Evolutionary conservation across 2,888 invertebrate species (phyloP).

Genomic region (Lasioglossum leucozonium): DNA sequence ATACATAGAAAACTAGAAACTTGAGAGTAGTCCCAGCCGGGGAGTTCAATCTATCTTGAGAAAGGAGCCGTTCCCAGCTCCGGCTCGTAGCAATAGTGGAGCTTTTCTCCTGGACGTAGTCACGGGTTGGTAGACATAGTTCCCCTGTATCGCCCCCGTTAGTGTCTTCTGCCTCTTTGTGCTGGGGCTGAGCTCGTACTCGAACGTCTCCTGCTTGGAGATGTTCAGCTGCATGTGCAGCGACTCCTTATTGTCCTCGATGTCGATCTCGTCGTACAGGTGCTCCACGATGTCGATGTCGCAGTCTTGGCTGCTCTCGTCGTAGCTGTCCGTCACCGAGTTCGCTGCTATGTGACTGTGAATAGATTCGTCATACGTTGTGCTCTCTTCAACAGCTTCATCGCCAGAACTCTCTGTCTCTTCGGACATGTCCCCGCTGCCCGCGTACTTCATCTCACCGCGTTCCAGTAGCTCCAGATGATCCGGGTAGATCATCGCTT

Average conservation of each 20-base stretch:
- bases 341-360: slow-evolving; percentile 84
- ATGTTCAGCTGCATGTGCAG: slow-evolving; percentile 86
- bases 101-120: slow-evolving; percentile 81
- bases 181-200: slow-evolving; percentile 78
- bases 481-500: slow-evolving; percentile 97
- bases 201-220: slow-evolving; percentile 76
- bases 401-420: slow-evolving; percentile 88
- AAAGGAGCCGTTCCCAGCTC: slow-evolving; percentile 75
- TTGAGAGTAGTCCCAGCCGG: slow-evolving; percentile 17
- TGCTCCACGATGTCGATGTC: slow-evolving; percentile 87
- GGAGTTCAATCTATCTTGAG: slow-evolving; percentile 79
- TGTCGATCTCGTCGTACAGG: slow-evolving; percentile 90
- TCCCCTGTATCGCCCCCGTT: slow-evolving; percentile 78
- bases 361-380: slow-evolving; percentile 82
- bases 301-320: slow-evolving; percentile 83
- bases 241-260: slow-evolving; percentile 88
- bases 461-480: slow-evolving; percentile 93
- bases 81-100: slow-evolving; percentile 78
- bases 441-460: slow-evolving; percentile 94
- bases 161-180: slow-evolving; percentile 81
- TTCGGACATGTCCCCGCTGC: slow-evolving; percentile 88
- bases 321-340: slow-evolving; percentile 82
- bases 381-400: slow-evolving; percentile 84
- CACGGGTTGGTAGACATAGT: slow-evolving; percentile 82
- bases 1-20: slow-evolving; percentile 47